Evolutionary conservation across 1,140 invertebrate species (phyloP).

Genomic region (Cherax destructor): DNA sequence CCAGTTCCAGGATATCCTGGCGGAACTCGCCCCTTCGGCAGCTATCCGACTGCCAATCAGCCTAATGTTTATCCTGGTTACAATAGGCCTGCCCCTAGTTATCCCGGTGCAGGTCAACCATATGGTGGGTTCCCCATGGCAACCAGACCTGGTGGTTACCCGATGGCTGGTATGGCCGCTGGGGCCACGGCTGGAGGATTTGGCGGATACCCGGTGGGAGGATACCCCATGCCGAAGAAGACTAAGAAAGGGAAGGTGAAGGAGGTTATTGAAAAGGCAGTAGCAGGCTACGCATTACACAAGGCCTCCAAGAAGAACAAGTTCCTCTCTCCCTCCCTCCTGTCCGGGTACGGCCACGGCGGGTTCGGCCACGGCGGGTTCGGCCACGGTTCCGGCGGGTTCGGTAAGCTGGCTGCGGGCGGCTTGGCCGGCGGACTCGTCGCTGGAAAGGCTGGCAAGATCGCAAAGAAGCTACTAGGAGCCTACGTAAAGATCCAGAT

Average conservation of each 20-base stretch:
- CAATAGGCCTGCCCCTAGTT: neutral
- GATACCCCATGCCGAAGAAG: slow-evolving; percentile 56
- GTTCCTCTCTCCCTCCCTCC: slow-evolving; percentile 35
- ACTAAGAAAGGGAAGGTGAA: slow-evolving; percentile 49
- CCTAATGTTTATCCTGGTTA: neutral
- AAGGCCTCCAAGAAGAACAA: slow-evolving; percentile 47
- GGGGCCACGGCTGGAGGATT: neutral
- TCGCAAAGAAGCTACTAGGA: slow-evolving; percentile 47
- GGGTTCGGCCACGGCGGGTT: neutral
- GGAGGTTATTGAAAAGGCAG: slow-evolving; percentile 12
- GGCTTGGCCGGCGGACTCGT: slow-evolving; percentile 1
- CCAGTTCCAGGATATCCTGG: slow-evolving; percentile 14
- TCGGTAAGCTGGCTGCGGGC: neutral
- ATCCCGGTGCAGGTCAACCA: neutral
- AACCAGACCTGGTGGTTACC: neutral
- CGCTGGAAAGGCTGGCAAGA: slow-evolving; percentile 25
- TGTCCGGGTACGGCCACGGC: slow-evolving; percentile 24
- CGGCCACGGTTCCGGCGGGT: neutral
- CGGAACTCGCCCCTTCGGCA: neutral
- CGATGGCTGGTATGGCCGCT: neutral
- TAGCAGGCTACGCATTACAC: slow-evolving; percentile 11
- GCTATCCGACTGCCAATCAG: neutral
- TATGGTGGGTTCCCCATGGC: slow-evolving; percentile 5
- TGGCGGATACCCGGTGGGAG: slow-evolving; percentile 53
- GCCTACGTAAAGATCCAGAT: slow-evolving; percentile 57